Conservation (phyloP, 2,888 invertebrate genomes). For the Cantharis rufa region DNA sequence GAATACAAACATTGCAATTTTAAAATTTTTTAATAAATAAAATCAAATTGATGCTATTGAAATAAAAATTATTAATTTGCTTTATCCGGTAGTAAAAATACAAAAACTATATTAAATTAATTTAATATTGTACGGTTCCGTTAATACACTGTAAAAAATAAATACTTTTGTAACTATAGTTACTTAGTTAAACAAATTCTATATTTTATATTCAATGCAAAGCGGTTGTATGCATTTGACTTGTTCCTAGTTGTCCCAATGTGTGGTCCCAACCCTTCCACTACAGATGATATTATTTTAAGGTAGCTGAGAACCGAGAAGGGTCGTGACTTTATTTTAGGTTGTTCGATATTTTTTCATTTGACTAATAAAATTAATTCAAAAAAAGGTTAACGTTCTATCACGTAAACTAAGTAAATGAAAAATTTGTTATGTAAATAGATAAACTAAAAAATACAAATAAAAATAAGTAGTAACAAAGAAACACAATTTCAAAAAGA, state of each 20-base stretch:
- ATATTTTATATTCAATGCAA: not conserved
- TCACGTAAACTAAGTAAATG: not conserved
- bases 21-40: too few species aligned
- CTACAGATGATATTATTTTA: not conserved
- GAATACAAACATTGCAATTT: too few species aligned
- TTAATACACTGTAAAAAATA: not conserved
- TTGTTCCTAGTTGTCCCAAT: not conserved
- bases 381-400: not conserved
- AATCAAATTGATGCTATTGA: not conserved
- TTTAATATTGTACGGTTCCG: too few species aligned
- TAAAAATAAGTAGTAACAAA: not conserved
- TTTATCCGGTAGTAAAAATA: not conserved
- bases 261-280: not conserved
- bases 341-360: not conserved
- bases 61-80: not conserved
- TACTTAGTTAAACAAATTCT: too few species aligned
- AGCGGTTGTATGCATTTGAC: not conserved
- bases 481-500: not conserved
- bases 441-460: not conserved
- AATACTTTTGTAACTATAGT: not conserved
- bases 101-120: too few species aligned
- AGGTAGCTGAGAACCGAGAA: not conserved
- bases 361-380: not conserved
- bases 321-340: not conserved
- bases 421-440: not conserved